Conservation (phyloP, 2,888 invertebrate genomes). For the Poecilus cupreus region DNA sequence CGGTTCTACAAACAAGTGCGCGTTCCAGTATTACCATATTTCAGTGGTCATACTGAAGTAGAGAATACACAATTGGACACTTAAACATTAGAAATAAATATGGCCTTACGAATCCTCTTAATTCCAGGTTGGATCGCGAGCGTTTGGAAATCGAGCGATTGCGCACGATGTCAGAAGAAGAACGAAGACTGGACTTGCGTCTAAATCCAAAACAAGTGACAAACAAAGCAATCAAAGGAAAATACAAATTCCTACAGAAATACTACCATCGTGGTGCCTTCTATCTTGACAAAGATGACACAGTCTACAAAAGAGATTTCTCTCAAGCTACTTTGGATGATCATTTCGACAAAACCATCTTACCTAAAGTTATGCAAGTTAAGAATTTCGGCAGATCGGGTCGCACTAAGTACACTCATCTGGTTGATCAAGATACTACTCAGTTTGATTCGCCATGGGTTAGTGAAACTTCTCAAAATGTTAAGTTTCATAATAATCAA, state of each 20-base stretch:
- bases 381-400: conserved; percentile 99
- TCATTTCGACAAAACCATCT: conserved; percentile 98
- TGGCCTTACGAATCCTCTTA: too few species aligned
- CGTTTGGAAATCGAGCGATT: conserved; percentile 91
- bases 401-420: conserved; percentile 98
- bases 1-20: too few species aligned
- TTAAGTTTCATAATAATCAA: conserved; percentile 90
- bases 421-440: conserved; percentile 99
- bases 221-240: conserved; percentile 96
- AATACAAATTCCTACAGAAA: conserved; percentile 99
- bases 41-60: too few species aligned
- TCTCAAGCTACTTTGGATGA: conserved; percentile 98
- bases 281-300: conserved; percentile 95
- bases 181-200: conserved; percentile 90
- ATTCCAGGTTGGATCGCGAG: conserved; percentile 88
- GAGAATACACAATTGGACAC: too few species aligned
- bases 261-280: conserved; percentile 99
- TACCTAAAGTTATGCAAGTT: conserved; percentile 99
- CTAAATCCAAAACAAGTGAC: conserved; percentile 94
- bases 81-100: too few species aligned
- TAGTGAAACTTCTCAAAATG: conserved; percentile 90
- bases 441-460: conserved; percentile 99
- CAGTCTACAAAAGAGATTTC: conserved; percentile 93
- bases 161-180: conserved; percentile 96
- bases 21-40: too few species aligned